phyloP scores from a whole-genome alignment of 2,113 vertebrate species.

The Neofelis nebulosa region DNA sequence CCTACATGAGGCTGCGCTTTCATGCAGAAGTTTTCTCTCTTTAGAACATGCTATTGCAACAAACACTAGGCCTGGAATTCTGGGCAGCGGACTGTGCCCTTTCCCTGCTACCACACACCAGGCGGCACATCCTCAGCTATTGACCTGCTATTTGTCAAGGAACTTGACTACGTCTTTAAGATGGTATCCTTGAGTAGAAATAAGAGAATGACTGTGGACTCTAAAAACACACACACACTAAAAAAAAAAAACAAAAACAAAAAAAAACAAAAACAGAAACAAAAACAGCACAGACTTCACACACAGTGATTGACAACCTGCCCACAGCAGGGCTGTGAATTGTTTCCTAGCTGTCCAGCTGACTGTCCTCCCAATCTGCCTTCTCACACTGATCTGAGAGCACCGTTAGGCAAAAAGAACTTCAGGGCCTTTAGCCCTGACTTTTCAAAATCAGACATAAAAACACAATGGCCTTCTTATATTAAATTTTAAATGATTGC shows the following conservation, averaged over 20 bases:
- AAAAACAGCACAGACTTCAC: background rate
- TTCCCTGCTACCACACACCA: background rate
- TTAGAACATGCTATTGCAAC: background rate
- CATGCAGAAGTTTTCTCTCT: background rate
- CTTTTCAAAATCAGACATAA: conserved; percentile 19
- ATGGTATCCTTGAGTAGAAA: background rate
- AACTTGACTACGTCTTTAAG: background rate
- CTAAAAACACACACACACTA: background rate
- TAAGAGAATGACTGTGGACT: background rate
- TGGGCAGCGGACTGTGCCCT: background rate
- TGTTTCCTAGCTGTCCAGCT: background rate
- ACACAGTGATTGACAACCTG: conserved; percentile 33
- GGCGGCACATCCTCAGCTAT: background rate
- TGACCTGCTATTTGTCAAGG: background rate
- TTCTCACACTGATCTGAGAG: background rate
- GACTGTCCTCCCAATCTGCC: background rate
- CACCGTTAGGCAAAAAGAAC: background rate
- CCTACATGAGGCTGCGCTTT: background rate
- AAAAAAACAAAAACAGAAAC: background rate
- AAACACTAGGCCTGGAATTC: background rate
- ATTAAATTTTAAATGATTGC: conserved; percentile 25
- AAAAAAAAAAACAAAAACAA: background rate
- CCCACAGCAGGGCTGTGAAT: conserved; percentile 54
- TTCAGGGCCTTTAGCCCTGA: background rate
- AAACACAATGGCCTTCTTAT: conserved; percentile 1